These are phyloP conservation scores for Papilio protenor DNA, from an alignment of 2,888 invertebrate species.

Conservation along the genomic window DNA sequence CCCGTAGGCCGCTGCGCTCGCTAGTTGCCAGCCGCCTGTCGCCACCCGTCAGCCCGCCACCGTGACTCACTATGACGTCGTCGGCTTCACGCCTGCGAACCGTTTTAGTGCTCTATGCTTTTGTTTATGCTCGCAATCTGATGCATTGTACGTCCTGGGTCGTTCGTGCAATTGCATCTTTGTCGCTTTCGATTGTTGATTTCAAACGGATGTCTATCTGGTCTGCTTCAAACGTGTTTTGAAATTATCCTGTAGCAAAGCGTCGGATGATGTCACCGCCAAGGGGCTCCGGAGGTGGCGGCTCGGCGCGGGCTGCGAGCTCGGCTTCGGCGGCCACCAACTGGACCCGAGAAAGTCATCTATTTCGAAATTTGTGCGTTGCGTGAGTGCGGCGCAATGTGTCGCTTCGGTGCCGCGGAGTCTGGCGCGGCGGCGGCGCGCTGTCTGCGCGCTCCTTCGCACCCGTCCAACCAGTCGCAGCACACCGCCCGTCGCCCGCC, in stretches of 20 bases:
- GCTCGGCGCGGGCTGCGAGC: constrained; percentile 48
- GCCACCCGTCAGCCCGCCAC: not conserved
- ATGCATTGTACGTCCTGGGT: constrained; percentile 29
- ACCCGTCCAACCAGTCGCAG: constrained; percentile 83
- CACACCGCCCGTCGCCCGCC: constrained; percentile 78
- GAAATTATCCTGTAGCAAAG: constrained; percentile 47
- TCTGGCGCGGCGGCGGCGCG: constrained; percentile 82
- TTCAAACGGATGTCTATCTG: not conserved
- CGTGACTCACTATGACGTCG: constrained; percentile 75
- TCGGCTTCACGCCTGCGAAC: constrained; percentile 65
- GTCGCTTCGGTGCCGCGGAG: constrained; percentile 80
- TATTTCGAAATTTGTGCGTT: constrained; percentile 81
- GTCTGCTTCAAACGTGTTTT: constrained; percentile 46
- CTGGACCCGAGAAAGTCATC: constrained; percentile 79
- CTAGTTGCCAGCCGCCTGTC: constrained; percentile 46
- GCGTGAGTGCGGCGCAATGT: constrained; percentile 74
- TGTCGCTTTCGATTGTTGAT: not conserved
- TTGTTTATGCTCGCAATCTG: constrained; percentile 47
- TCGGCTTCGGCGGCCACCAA: constrained; percentile 65
- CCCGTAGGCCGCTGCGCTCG: constrained; percentile 67
- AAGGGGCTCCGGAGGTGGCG: constrained; percentile 44
- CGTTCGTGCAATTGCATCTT: constrained; percentile 16
- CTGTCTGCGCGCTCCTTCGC: constrained; percentile 82
- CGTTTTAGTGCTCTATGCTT: constrained; percentile 63
- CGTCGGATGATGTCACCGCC: constrained; percentile 35